phyloP scores from a whole-genome alignment of 2,888 invertebrate species.

The Ormyrus labotus region DNA sequence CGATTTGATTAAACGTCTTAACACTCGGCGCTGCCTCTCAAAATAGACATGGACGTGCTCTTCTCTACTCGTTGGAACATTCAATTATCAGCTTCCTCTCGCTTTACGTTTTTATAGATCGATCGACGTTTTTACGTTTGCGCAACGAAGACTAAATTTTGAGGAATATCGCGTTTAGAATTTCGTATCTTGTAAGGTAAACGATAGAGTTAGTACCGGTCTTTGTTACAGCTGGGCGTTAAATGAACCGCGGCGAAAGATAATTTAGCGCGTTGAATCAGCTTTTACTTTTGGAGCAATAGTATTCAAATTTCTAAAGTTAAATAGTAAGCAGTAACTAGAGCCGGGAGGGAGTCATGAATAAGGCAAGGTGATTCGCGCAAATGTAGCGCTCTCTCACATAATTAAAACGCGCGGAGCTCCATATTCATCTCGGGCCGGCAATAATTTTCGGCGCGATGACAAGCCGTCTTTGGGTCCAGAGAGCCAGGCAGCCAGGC shows the following conservation, averaged over 20 bases:
- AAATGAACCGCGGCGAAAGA: no score
- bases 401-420: constrained; percentile 22
- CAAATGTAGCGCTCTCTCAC: not conserved
- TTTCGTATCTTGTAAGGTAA: no score
- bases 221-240: no score
- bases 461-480: constrained; percentile 16
- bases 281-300: not conserved
- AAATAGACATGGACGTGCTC: constrained; percentile 5
- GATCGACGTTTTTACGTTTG: no score
- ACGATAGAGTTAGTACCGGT: no score
- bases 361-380: no score
- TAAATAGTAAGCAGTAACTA: not conserved
- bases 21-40: not conserved
- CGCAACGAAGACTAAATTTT: no score
- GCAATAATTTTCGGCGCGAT: constrained; percentile 45
- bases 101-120: no score
- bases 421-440: constrained; percentile 32
- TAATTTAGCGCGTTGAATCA: not conserved
- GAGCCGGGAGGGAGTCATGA: not conserved
- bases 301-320: no score
- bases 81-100: constrained; percentile 7
- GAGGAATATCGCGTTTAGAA: no score
- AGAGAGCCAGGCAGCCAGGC: not conserved
- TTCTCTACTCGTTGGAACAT: constrained; percentile 10
- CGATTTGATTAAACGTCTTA: constrained; percentile 68